These are phyloP conservation scores for Distichodus sexfasciatus DNA, from an alignment of 2,797 vertebrate genomes.

Conservation along the genomic window DNA sequence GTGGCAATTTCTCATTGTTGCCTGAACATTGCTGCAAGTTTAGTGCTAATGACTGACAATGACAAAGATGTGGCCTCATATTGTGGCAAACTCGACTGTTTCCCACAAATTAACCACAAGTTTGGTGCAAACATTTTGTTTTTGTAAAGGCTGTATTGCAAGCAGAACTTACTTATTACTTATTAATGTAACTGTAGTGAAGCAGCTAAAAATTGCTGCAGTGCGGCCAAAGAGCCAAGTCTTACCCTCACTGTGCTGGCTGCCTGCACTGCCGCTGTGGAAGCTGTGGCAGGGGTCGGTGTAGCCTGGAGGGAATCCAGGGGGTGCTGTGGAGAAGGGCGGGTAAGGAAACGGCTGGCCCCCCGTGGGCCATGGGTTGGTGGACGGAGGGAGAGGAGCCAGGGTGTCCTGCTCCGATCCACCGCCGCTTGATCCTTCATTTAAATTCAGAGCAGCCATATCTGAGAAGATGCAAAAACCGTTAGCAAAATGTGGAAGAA, in stretches of 20 bases:
- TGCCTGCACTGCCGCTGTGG: constrained; percentile 91
- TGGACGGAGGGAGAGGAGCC: constrained; percentile 83
- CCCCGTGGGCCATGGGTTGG: constrained; percentile 89
- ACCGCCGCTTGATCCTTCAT: constrained; percentile 90
- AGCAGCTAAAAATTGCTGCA: too few relatives aligned
- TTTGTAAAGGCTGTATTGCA: too few relatives aligned
- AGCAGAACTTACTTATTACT: too few relatives aligned
- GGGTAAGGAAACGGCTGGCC: constrained; percentile 88
- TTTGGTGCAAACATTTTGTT: too few relatives aligned
- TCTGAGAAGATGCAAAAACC: constrained; percentile 77
- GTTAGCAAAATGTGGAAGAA: background rate
- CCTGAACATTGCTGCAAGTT: too few relatives aligned
- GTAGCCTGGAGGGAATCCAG: constrained; percentile 91
- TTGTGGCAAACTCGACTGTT: too few relatives aligned
- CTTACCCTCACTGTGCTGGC: constrained; percentile 96
- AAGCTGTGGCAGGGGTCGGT: constrained; percentile 93
- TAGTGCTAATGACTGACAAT: too few relatives aligned
- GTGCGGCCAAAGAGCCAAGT: background rate
- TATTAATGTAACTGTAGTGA: too few relatives aligned
- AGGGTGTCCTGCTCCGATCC: constrained; percentile 92
- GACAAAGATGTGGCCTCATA: too few relatives aligned
- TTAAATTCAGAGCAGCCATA: constrained; percentile 92
- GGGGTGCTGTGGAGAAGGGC: constrained; percentile 82
- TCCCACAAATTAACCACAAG: too few relatives aligned
- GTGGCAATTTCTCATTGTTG: too few relatives aligned